Base-by-base conservation (phyloP, 2,113 vertebrate species). In the Andinoacara biseriatus region DNA sequence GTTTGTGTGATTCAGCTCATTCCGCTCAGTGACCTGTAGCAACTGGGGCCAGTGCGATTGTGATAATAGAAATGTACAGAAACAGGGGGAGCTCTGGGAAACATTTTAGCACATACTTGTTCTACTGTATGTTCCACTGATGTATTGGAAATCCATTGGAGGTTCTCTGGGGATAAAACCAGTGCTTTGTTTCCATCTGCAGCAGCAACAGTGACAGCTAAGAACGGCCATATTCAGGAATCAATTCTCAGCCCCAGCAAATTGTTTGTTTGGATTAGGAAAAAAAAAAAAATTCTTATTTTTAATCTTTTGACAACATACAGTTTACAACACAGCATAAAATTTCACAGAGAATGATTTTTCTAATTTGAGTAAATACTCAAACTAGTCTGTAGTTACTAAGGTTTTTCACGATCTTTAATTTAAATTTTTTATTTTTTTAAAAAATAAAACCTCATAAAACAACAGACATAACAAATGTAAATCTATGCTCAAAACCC, bases 1-100 rank as follows among this genome's bases (percentile, higher is more conserved):
- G 72, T 86, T 87, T 20, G 76, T 69, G 76, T 13, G 79, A 76
- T 43, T 81, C 31, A 40, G 40, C 58, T 85, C 60, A 54, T 86
- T 74, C 76, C 60, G 54, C 35, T 14, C 52, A 58, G 17, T 86
- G 81, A 86, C 75, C 58, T 10, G n/a, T 18, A 33, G n/a, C 52
- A 26, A 1, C 11, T 24, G 9, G 15, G 22, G 72, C 13, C 22
- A 46, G 20, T 5, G 56, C 54, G 43, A 62, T 78, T 49, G 11
- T 31, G 29, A 61, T 61, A 43, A 60, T 6, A 75, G 43, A 54
- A 40, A 14, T 3, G 1, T 38, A 43, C 1, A 17, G 24, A 76
- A 80, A 80, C 22, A n/a, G 14, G 7, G 17, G 17, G 20, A 62
- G 56, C 35, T 60, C 26, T 58, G 40, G 67, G 40, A 56, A 82